Conservation (phyloP, 2,113 vertebrate species). For the Platysteira castanea region DNA sequence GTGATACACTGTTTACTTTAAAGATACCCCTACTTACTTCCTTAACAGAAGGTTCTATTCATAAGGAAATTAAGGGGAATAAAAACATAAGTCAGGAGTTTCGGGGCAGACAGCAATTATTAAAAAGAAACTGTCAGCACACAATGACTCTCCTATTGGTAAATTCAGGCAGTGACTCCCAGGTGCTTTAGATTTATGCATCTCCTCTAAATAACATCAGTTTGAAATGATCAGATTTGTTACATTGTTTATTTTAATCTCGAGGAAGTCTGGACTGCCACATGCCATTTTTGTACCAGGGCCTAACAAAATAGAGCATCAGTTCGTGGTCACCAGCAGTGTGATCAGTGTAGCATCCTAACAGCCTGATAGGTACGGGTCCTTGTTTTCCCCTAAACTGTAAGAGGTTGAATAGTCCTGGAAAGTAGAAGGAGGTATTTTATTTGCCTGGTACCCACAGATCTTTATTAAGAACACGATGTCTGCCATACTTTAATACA, state of each 20-base stretch:
- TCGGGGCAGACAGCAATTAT: neutral
- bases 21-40: neutral
- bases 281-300: neutral
- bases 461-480: neutral
- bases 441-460: neutral
- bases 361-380: rapidly evolving
- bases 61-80: neutral
- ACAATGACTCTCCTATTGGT: neutral
- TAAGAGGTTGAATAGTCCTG: neutral
- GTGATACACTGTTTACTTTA: neutral
- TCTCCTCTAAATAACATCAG: neutral
- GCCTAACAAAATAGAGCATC: neutral
- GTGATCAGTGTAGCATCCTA: neutral
- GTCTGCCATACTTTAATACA: neutral
- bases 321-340: neutral
- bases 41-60: neutral
- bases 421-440: neutral
- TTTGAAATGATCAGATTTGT: neutral
- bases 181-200: neutral
- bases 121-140: neutral
- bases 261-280: neutral
- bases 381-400: neutral
- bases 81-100: neutral
- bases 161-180: neutral
- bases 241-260: neutral